Evolutionary conservation across 1,140 invertebrate genomes (phyloP).

Genomic region (Philopotamus ludificatus): DNA sequence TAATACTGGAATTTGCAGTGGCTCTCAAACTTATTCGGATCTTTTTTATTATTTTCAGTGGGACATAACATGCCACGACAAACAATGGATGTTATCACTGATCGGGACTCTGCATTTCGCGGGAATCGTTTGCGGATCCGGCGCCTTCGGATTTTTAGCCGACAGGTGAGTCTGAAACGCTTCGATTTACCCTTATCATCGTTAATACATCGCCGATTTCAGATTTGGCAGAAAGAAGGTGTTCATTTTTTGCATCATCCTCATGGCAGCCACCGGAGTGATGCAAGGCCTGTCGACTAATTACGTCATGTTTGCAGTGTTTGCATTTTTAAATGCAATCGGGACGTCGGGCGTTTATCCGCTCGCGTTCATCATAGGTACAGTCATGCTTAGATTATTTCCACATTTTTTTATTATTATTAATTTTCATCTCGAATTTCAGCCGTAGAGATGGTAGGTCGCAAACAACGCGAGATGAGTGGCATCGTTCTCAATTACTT

Average conservation of each 20-base stretch:
- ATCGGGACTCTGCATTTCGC: conserved; percentile 61
- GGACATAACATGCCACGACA: conserved; percentile 59
- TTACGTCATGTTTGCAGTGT: conserved; percentile 57
- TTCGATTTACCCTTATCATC: not conserved
- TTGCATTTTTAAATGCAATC: conserved; percentile 61
- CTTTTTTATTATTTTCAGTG: conserved; percentile 49
- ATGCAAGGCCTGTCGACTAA: conserved; percentile 56
- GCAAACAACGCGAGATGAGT: conserved; percentile 61
- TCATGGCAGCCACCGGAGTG: conserved; percentile 60
- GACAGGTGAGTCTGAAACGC: conserved; percentile 53
- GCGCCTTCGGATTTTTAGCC: conserved; percentile 58
- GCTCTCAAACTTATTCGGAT: too few species aligned
- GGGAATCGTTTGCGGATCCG: conserved; percentile 60
- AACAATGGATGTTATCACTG: conserved; percentile 60
- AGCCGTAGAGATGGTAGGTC: conserved; percentile 69
- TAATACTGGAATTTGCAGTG: too few species aligned
- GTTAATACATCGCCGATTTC: conserved; percentile 1
- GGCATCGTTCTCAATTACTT: conserved; percentile 65
- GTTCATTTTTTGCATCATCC: conserved; percentile 57
- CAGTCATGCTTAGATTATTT: not conserved
- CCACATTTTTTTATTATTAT: not conserved
- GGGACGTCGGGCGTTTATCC: conserved; percentile 63
- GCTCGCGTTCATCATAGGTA: conserved; percentile 63
- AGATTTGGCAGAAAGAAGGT: conserved; percentile 63
- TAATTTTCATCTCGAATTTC: not conserved